phyloP scores from a whole-genome alignment of 2,113 vertebrate species.

The Dasypus novemcinctus region DNA sequence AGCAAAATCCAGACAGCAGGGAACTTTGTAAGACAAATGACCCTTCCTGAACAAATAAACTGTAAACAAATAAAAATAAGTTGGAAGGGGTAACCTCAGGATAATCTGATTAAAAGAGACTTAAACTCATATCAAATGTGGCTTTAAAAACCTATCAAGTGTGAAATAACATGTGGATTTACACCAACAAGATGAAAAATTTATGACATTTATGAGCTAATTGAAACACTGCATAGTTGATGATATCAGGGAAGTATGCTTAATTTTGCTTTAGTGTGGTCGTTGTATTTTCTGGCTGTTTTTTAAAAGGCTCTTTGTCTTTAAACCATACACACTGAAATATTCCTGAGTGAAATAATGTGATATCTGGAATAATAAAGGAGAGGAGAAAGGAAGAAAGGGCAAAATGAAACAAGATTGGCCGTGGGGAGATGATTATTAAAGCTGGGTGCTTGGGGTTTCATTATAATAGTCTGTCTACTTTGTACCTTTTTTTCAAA shows the following conservation, averaged over 20 bases:
- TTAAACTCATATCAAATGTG: slow-evolving; percentile 12
- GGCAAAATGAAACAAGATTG: neutral
- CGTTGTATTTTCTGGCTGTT: neutral
- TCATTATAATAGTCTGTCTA: neutral
- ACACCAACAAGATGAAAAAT: slow-evolving; percentile 27
- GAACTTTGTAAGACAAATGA: slow-evolving; percentile 23
- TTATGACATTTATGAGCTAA: neutral
- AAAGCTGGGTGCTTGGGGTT: neutral
- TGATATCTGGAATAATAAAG: neutral
- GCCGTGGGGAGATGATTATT: neutral
- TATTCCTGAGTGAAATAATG: neutral
- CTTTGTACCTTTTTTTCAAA: slow-evolving; percentile 41
- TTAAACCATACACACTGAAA: neutral
- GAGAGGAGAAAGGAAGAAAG: neutral
- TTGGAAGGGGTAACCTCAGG: neutral
- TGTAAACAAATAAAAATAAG: slow-evolving; percentile 23
- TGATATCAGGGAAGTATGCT: neutral
- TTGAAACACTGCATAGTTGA: neutral
- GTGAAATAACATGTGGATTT: neutral
- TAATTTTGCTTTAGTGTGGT: neutral
- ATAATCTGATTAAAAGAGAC: neutral
- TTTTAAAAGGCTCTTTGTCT: neutral
- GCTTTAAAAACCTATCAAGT: neutral
- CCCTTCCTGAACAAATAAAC: neutral
- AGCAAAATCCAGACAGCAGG: too few relatives aligned